Evolutionary conservation across 2,888 invertebrate species (phyloP).

Genomic region (Mythimna vitellina): DNA sequence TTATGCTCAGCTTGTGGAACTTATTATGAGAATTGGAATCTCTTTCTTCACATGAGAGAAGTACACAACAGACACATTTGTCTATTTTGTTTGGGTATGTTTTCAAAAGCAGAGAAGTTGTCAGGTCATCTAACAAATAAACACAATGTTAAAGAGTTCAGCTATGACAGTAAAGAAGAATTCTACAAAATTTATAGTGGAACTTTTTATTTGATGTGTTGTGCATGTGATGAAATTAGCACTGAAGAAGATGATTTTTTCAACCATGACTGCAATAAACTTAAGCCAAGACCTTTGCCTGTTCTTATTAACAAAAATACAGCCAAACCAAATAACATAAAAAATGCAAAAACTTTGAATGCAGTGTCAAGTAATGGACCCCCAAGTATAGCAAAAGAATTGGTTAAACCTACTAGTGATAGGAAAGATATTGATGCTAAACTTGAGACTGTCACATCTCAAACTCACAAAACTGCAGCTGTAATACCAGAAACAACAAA

Average conservation of each 20-base stretch:
- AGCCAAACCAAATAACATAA: slow-evolving; percentile 80
- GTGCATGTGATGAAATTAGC: slow-evolving; percentile 95
- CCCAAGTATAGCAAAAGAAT: slow-evolving; percentile 72
- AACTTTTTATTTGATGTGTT: slow-evolving; percentile 94
- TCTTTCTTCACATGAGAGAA: slow-evolving; percentile 96
- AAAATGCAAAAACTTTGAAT: slow-evolving; percentile 75
- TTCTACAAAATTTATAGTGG: slow-evolving; percentile 92
- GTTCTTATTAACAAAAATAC: slow-evolving; percentile 86
- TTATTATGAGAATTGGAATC: slow-evolving; percentile 96
- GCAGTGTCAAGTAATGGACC: slow-evolving; percentile 80
- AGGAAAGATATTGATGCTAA: slow-evolving; percentile 79
- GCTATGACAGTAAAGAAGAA: slow-evolving; percentile 92
- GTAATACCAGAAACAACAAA: slow-evolving; percentile 63
- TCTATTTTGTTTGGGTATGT: slow-evolving; percentile 95
- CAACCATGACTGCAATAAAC: slow-evolving; percentile 92
- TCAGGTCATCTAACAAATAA: slow-evolving; percentile 94
- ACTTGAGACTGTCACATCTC: slow-evolving; percentile 73
- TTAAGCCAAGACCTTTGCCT: slow-evolving; percentile 88
- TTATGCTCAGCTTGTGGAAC: slow-evolving; percentile 95
- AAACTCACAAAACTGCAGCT: slow-evolving; percentile 69
- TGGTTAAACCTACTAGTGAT: slow-evolving; percentile 72
- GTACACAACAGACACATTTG: slow-evolving; percentile 95
- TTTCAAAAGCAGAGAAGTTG: slow-evolving; percentile 94
- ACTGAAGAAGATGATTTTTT: slow-evolving; percentile 94
- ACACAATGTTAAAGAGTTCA: slow-evolving; percentile 94